Conservation (phyloP, 2,888 invertebrate species). For the Gari tellinella region DNA sequence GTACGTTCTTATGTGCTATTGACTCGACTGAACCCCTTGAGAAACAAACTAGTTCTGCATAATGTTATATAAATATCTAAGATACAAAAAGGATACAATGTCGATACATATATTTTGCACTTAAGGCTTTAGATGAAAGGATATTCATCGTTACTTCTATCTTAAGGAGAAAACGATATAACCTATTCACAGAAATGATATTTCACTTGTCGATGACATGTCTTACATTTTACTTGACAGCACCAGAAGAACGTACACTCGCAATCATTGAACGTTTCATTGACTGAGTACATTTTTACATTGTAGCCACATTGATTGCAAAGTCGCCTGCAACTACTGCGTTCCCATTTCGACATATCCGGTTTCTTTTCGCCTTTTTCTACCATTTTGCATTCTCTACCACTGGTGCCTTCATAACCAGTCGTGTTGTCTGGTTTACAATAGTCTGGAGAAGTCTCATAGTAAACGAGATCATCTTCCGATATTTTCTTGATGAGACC, state of each 20-base stretch:
- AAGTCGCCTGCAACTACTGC: slow-evolving; percentile 86
- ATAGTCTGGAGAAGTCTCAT: slow-evolving; percentile 87
- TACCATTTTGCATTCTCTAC: slow-evolving; percentile 86
- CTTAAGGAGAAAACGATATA: too few relatives aligned
- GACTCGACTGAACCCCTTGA: too few relatives aligned
- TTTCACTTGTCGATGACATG: slow-evolving; percentile 85
- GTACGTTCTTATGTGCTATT: too few relatives aligned
- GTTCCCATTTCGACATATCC: slow-evolving; percentile 83
- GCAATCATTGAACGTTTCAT: slow-evolving; percentile 85
- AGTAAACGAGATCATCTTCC: slow-evolving; percentile 83
- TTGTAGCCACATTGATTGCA: slow-evolving; percentile 87
- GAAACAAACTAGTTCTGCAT: too few relatives aligned
- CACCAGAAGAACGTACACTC: slow-evolving; percentile 88
- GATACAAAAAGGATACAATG: too few relatives aligned
- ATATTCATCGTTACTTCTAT: too few relatives aligned
- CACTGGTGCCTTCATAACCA: slow-evolving; percentile 85
- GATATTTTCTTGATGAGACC: slow-evolving; percentile 64
- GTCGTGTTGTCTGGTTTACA: slow-evolving; percentile 85
- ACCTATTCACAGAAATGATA: slow-evolving; percentile 58
- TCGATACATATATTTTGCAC: too few relatives aligned
- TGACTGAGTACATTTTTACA: slow-evolving; percentile 80
- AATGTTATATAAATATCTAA: too few relatives aligned
- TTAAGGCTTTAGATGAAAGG: too few relatives aligned
- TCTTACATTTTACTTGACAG: slow-evolving; percentile 87
- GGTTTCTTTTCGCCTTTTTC: slow-evolving; percentile 62